Percentiles rank a stretch among this genome's conserved stretches.
Conservation (phyloP, 2,888 invertebrate species). For the Listrodromus nycthemerus region DNA sequence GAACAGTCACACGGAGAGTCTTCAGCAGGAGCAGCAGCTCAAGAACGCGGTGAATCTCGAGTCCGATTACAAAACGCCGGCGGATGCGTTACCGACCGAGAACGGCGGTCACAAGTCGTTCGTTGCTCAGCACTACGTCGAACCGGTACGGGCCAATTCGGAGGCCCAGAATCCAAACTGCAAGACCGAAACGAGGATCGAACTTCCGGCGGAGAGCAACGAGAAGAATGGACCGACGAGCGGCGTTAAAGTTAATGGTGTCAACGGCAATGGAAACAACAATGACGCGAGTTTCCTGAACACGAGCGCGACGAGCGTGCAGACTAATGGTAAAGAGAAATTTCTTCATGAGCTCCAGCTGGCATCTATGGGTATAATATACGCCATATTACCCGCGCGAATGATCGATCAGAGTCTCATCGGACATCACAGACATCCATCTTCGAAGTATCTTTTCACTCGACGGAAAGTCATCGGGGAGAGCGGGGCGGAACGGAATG, state of each 20-base stretch:
- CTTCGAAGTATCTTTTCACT: conserved; percentile 58
- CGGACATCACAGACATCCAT: conserved; percentile 50
- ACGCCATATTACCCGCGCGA: neutral
- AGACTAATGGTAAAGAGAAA: conserved; percentile 72
- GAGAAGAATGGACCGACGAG: conserved; percentile 70
- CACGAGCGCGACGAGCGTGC: conserved; percentile 80
- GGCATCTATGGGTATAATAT: neutral
- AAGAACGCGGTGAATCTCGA: conserved; percentile 67
- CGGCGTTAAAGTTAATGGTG: conserved; percentile 79
- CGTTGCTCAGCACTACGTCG: conserved; percentile 80
- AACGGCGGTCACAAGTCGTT: conserved; percentile 78
- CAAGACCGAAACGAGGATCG: conserved; percentile 81
- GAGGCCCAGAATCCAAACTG: conserved; percentile 73
- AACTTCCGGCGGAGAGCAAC: conserved; percentile 78
- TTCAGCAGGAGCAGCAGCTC: conserved; percentile 67
- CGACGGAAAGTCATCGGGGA: conserved; percentile 47
- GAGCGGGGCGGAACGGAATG: neutral
- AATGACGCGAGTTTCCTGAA: conserved; percentile 83
- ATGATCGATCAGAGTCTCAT: conserved; percentile 18
- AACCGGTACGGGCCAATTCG: conserved; percentile 76
- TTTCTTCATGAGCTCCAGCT: neutral
- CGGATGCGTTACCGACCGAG: conserved; percentile 71
- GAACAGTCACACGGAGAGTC: conserved; percentile 70
- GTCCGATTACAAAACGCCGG: conserved; percentile 71
- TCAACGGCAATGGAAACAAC: conserved; percentile 82